Percentiles rank a stretch among this genome's conserved stretches.
These are phyloP conservation scores for Xenopus laevis DNA, from an alignment of 2,113 vertebrate species.

Conservation along the genomic window DNA sequence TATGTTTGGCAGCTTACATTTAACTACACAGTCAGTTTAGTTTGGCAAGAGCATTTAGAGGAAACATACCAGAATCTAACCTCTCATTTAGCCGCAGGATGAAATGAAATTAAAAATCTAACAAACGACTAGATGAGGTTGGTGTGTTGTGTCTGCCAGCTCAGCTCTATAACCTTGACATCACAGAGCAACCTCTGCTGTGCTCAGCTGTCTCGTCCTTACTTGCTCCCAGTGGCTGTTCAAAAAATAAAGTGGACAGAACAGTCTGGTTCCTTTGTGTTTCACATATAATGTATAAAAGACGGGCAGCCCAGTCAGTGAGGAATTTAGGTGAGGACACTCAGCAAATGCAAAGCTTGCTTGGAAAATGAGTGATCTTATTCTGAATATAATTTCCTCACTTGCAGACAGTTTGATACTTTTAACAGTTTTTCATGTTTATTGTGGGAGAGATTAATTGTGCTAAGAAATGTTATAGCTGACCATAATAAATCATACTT, in stretches of 20 bases:
- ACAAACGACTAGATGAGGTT: neutral
- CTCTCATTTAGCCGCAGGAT: constrained; percentile 10
- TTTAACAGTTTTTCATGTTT: too few relatives aligned
- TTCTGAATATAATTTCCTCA: too few relatives aligned
- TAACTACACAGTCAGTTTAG: neutral
- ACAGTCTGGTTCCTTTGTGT: neutral
- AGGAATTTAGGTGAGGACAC: too few relatives aligned
- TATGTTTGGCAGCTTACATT: neutral
- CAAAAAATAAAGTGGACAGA: neutral
- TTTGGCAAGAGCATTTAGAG: neutral
- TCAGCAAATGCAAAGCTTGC: too few relatives aligned
- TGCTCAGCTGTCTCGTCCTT: neutral
- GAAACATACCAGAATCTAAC: neutral
- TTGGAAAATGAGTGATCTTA: too few relatives aligned
- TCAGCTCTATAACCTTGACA: constrained; percentile 5
- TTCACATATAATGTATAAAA: too few relatives aligned
- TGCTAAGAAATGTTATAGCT: too few relatives aligned
- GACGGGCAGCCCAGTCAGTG: too few relatives aligned
- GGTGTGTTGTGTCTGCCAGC: neutral
- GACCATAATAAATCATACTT: too few relatives aligned
- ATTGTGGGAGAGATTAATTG: too few relatives aligned
- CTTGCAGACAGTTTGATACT: too few relatives aligned
- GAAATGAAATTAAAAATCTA: constrained; percentile 13
- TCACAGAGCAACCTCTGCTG: neutral
- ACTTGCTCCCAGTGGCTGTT: neutral